Evolutionary conservation across 2,888 invertebrate genomes (phyloP).

Genomic region (Tinea trinotella): DNA sequence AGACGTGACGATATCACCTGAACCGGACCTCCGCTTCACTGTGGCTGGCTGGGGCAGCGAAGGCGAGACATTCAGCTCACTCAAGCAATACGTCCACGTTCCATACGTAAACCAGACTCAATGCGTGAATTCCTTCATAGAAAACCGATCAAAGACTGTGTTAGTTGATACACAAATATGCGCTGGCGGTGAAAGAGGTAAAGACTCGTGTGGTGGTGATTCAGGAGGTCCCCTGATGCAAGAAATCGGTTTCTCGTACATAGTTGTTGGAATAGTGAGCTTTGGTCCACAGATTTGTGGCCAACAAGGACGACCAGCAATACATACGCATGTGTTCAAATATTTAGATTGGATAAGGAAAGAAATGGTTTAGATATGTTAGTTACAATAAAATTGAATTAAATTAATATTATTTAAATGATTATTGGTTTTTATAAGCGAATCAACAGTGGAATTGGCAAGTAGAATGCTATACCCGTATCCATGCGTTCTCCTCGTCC

Average conservation of each 20-base stretch:
- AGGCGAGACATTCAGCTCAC: conserved; percentile 34
- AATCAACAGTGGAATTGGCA: too few relatives aligned
- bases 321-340: conserved; percentile 52
- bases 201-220: conserved; percentile 72
- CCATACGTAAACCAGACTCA: conserved; percentile 26
- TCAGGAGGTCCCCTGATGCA: conserved; percentile 73
- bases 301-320: conserved; percentile 44
- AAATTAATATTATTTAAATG: too few relatives aligned
- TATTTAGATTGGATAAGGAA: conserved; percentile 55
- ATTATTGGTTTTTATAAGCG: too few relatives aligned
- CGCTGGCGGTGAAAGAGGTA: conserved; percentile 27
- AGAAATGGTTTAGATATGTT: conserved; percentile 25
- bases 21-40: conserved; percentile 25
- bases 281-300: conserved; percentile 52
- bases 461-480: too few relatives aligned
- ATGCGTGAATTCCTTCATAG: conserved; percentile 22
- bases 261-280: conserved; percentile 53
- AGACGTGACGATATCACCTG: conserved; percentile 24
- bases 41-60: conserved; percentile 62
- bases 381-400: too few relatives aligned
- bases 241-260: conserved; percentile 24
- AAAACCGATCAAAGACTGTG: background rate
- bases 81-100: conserved; percentile 30
- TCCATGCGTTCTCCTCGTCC: too few relatives aligned
- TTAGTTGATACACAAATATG: conserved; percentile 28